A percentile compares a stretch with the other conserved stretches of the same genome.
Evolutionary conservation across 2,888 invertebrate genomes (phyloP).

Genomic region (Epicampocera succincta): DNA sequence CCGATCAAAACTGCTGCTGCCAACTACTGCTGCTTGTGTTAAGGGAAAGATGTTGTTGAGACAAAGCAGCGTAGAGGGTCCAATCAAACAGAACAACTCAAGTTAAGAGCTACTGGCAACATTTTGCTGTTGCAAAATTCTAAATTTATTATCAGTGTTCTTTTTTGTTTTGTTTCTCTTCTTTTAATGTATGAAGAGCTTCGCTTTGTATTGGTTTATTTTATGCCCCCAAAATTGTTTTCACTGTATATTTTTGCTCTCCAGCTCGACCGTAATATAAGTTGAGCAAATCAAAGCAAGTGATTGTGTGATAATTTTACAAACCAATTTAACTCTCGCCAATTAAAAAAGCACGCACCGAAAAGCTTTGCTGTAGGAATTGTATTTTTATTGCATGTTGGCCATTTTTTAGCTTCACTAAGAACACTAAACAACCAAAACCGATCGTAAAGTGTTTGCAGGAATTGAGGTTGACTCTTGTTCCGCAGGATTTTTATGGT

Average conservation of each 20-base stretch:
- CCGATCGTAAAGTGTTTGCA: not conserved
- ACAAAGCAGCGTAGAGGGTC: slow-evolving; percentile 23
- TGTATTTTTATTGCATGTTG: not conserved
- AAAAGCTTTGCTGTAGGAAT: not conserved
- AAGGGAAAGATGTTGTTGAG: slow-evolving; percentile 59
- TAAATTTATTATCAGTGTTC: slow-evolving; percentile 9
- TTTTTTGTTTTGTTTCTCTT: slow-evolving; percentile 33
- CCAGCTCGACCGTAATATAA: slow-evolving; percentile 27
- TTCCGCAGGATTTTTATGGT: not conserved
- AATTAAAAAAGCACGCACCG: slow-evolving; percentile 27
- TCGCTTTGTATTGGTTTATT: not conserved
- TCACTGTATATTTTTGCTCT: slow-evolving; percentile 12
- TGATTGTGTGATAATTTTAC: slow-evolving; percentile 34
- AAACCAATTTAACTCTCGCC: not conserved
- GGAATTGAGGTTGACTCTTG: not conserved
- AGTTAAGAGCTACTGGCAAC: slow-evolving; percentile 28
- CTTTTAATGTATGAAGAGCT: not conserved
- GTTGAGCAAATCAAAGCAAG: not conserved
- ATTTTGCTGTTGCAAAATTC: slow-evolving; percentile 37
- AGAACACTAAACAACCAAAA: slow-evolving; percentile 6
- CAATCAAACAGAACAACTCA: slow-evolving; percentile 3
- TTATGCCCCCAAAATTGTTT: slow-evolving; percentile 34
- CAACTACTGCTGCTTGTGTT: slow-evolving; percentile 10
- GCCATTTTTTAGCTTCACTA: too few species aligned
- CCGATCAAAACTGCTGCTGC: slow-evolving; percentile 12